These are phyloP conservation scores for Phoenicopterus ruber DNA, from an alignment of 2,113 vertebrate species.

Conservation along the genomic window DNA sequence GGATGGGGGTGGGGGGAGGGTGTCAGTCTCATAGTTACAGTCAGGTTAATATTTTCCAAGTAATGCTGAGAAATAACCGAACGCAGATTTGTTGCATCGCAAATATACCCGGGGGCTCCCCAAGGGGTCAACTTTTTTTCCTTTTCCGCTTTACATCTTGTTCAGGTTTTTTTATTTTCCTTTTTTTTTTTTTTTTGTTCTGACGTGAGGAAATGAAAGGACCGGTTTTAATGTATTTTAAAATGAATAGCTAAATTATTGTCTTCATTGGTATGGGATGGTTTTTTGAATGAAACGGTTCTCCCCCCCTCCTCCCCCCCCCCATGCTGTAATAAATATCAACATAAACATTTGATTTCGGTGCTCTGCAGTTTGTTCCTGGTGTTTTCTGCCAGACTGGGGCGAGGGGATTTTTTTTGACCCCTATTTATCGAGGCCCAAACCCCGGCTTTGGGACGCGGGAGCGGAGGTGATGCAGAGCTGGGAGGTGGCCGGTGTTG, in stretches of 20 bases:
- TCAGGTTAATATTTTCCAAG: conserved; percentile 60
- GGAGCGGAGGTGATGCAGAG: neutral
- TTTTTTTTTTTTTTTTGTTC: neutral
- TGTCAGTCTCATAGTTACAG: conserved; percentile 79
- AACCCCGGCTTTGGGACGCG: neutral
- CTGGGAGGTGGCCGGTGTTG: neutral
- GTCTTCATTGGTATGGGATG: conserved; percentile 74
- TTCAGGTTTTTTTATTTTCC: neutral
- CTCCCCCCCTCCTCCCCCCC: neutral
- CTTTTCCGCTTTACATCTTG: neutral
- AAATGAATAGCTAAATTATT: conserved; percentile 85
- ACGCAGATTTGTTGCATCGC: conserved; percentile 47
- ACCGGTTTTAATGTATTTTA: conserved; percentile 86
- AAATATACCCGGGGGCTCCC: conserved; percentile 67
- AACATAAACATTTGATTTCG: conserved; percentile 63
- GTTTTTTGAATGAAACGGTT: conserved; percentile 67
- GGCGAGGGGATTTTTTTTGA: fast-evolving
- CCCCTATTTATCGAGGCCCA: neutral
- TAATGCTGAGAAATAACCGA: neutral
- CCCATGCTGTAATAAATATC: conserved; percentile 78
- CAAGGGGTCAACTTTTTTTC: conserved; percentile 23
- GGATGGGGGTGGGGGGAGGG: neutral
- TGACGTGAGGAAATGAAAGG: conserved; percentile 75
- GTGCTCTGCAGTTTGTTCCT: conserved; percentile 56
- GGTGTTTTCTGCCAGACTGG: neutral